phyloP scores from a whole-genome alignment of 1,140 invertebrate species.

The Drosophila aff. region DNA sequence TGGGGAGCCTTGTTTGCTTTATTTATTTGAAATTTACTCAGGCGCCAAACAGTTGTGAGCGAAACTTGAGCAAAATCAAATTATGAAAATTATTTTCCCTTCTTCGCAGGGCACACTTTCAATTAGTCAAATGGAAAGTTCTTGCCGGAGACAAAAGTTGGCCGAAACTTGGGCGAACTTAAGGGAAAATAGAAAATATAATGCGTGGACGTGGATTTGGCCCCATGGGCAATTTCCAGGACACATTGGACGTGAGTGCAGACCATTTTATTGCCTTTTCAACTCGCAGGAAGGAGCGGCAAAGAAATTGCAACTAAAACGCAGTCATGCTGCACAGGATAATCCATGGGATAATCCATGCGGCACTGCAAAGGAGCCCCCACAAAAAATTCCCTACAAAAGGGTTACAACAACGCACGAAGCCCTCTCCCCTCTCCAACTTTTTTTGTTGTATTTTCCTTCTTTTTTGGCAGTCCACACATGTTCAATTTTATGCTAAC shows the following conservation, averaged over 20 bases:
- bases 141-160: constrained; percentile 41
- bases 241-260: constrained; percentile 39
- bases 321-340: constrained; percentile 75
- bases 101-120: constrained; percentile 60
- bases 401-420: constrained; percentile 40
- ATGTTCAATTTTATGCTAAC: constrained; percentile 77
- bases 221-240: constrained; percentile 10
- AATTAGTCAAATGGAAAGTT: constrained; percentile 73
- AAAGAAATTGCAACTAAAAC: constrained; percentile 74
- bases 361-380: constrained; percentile 11
- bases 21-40: constrained; percentile 50
- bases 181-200: constrained; percentile 33
- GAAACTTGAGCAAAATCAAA: constrained; percentile 59
- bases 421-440: not conserved
- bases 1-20: constrained; percentile 12
- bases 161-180: constrained; percentile 34
- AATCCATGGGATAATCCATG: constrained; percentile 72
- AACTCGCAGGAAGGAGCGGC: constrained; percentile 21
- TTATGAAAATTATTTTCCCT: constrained; percentile 73
- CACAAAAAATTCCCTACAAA: constrained; percentile 32
- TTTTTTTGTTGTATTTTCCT: not conserved
- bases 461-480: constrained; percentile 29
- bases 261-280: constrained; percentile 50
- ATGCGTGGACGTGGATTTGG: constrained; percentile 40
- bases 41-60: constrained; percentile 46